These are phyloP conservation scores for Enteromius treurensis DNA, from an alignment of 2,797 vertebrate genomes.

Conservation along the genomic window DNA sequence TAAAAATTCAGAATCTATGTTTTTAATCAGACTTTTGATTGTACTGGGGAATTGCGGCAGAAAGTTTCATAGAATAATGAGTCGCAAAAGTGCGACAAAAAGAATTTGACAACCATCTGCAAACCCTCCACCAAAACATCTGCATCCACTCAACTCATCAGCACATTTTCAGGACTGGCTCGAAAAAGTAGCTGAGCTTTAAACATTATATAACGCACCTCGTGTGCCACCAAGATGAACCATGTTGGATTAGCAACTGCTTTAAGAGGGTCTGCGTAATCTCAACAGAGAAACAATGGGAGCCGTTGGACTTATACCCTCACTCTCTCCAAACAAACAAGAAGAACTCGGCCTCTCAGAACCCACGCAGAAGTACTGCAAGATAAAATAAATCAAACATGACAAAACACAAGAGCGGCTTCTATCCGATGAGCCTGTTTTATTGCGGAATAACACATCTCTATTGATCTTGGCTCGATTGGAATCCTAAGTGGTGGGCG, in stretches of 20 bases:
- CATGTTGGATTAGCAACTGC: slow-evolving; percentile 32
- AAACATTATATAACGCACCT: slow-evolving; percentile 37
- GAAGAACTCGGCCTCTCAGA: slow-evolving; percentile 26
- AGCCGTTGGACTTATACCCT: slow-evolving; percentile 27
- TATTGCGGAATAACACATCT: slow-evolving; percentile 72
- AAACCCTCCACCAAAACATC: slow-evolving; percentile 34
- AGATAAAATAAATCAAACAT: slow-evolving; percentile 69
- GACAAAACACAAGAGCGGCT: slow-evolving; percentile 65
- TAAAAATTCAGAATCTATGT: not conserved
- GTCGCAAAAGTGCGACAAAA: not conserved
- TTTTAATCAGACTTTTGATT: slow-evolving; percentile 21
- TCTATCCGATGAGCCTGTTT: slow-evolving; percentile 67
- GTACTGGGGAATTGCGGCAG: not conserved
- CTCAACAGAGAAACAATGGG: slow-evolving; percentile 16
- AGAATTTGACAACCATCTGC: slow-evolving; percentile 1
- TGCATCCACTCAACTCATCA: slow-evolving; percentile 43
- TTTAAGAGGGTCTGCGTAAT: slow-evolving; percentile 30
- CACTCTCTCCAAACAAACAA: slow-evolving; percentile 47
- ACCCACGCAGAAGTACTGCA: slow-evolving; percentile 51
- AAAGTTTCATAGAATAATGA: not conserved
- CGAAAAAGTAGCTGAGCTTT: slow-evolving; percentile 46
- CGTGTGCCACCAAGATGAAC: slow-evolving; percentile 18
- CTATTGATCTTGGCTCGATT: slow-evolving; percentile 74
- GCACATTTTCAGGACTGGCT: slow-evolving; percentile 24
- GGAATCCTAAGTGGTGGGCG: slow-evolving; percentile 62